Conservation (phyloP, 1,140 invertebrate genomes). For the Frieseomelitta varia region DNA sequence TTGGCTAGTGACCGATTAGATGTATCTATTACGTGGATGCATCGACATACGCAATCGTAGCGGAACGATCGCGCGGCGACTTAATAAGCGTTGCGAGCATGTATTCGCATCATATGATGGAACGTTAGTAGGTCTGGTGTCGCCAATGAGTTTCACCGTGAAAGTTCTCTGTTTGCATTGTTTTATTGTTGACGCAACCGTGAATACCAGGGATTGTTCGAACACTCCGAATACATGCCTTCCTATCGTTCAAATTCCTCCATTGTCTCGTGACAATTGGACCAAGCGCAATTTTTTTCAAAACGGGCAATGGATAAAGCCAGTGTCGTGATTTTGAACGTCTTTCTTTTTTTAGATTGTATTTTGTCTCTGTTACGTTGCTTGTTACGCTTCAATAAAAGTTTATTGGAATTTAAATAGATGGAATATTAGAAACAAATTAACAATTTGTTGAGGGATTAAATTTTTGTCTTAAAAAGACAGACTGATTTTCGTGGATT, state of each 20-base stretch:
- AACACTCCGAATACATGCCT: not conserved
- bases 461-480: too few relatives aligned
- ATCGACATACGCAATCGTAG: conserved; percentile 16
- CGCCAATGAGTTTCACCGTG: conserved; percentile 19
- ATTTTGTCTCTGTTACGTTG: too few relatives aligned
- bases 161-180: conserved; percentile 18
- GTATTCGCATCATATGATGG: conserved; percentile 11
- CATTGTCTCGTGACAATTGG: not conserved
- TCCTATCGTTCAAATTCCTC: not conserved
- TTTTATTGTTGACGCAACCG: conserved; percentile 7
- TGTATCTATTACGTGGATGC: conserved; percentile 56
- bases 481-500: too few relatives aligned
- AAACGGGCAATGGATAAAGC: too few relatives aligned
- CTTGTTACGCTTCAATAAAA: too few relatives aligned
- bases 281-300: not conserved
- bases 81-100: conserved; percentile 26
- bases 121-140: conserved; percentile 8
- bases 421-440: too few relatives aligned
- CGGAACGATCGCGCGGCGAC: not conserved
- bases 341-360: too few relatives aligned
- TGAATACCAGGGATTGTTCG: not conserved
- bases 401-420: too few relatives aligned
- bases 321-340: too few relatives aligned
- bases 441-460: too few relatives aligned
- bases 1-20: conserved; percentile 64